A percentile compares a stretch with the other conserved stretches of the same genome.
phyloP scores from a whole-genome alignment of 2,888 invertebrate genomes.

The Volucella bombylans region DNA sequence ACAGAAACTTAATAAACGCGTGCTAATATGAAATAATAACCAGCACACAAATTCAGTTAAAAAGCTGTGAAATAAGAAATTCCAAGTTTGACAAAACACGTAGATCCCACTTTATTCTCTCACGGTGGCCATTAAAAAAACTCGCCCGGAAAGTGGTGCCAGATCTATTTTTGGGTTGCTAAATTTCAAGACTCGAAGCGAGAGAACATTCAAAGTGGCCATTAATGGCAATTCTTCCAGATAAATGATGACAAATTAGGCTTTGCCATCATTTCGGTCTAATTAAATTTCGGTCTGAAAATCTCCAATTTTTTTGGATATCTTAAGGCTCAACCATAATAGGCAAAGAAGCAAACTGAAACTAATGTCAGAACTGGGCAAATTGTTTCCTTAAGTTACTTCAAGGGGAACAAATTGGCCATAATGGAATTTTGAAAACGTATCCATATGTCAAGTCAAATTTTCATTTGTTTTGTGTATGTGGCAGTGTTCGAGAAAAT shows the following conservation, averaged over 20 bases:
- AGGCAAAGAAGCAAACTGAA: too few relatives aligned
- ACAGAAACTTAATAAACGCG: conserved; percentile 26
- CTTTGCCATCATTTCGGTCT: not conserved
- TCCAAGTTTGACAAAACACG: conserved; percentile 74
- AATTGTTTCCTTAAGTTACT: too few relatives aligned
- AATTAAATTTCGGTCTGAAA: too few relatives aligned
- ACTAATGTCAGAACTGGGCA: too few relatives aligned
- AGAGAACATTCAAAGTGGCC: conserved; percentile 32
- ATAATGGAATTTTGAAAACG: too few relatives aligned
- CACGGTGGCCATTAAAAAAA: conserved; percentile 72
- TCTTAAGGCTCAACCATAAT: too few relatives aligned
- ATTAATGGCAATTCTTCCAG: not conserved
- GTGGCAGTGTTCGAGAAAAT: too few relatives aligned
- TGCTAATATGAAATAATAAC: conserved; percentile 25
- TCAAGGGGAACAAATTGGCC: too few relatives aligned
- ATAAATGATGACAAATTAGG: not conserved
- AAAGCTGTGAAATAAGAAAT: conserved; percentile 52
- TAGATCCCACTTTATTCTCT: conserved; percentile 65
- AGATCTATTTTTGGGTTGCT: conserved; percentile 42
- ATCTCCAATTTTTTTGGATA: not conserved
- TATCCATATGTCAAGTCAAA: too few relatives aligned
- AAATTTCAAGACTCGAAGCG: conserved; percentile 47
- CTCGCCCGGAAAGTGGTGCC: conserved; percentile 61
- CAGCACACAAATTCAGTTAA: conserved; percentile 47
- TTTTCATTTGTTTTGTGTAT: too few relatives aligned